Evolutionary conservation across 2,797 vertebrate species (phyloP).

Genomic region (Danio kyathit): DNA sequence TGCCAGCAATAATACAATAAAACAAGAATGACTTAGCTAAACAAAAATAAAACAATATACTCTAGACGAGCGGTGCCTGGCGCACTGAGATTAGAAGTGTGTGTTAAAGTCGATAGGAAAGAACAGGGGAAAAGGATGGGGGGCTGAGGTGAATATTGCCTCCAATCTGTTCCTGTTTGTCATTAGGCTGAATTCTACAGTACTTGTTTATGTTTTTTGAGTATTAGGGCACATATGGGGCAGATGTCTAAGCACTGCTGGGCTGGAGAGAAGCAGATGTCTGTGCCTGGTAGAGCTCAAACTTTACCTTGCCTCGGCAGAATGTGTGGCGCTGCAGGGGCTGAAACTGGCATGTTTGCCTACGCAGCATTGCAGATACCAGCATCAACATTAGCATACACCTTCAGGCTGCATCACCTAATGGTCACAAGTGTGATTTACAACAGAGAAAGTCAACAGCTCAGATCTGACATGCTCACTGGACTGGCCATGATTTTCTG

Average conservation of each 20-base stretch:
- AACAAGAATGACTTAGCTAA: conserved; percentile 55
- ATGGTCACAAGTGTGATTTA: conserved; percentile 31
- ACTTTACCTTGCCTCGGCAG: conserved; percentile 46
- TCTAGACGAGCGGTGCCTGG: conserved; percentile 51
- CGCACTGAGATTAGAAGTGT: conserved; percentile 55
- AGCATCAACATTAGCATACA: conserved; percentile 33
- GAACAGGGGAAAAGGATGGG: conserved; percentile 34
- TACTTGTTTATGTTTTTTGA: conserved; percentile 38
- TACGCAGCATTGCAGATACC: conserved; percentile 26
- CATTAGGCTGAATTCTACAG: conserved; percentile 33
- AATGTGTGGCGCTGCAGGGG: conserved; percentile 26
- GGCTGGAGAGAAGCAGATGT: conserved; percentile 52
- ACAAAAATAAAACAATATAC: conserved; percentile 53
- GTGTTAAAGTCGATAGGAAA: conserved; percentile 58
- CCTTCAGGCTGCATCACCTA: neutral
- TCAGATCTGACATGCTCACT: neutral
- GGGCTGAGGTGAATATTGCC: conserved; percentile 32
- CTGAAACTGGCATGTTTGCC: conserved; percentile 38
- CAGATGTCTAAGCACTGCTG: conserved; percentile 46
- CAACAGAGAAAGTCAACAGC: neutral
- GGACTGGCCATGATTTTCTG: neutral
- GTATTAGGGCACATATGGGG: conserved; percentile 37
- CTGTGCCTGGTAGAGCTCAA: conserved; percentile 13
- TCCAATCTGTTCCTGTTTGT: conserved; percentile 49
- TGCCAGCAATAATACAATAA: conserved; percentile 37